Evolutionary conservation across 2,113 vertebrate species (phyloP), one percentile per base, ranked within the genome.

Genomic region (Brachyhypopomus gauderio): DNA sequence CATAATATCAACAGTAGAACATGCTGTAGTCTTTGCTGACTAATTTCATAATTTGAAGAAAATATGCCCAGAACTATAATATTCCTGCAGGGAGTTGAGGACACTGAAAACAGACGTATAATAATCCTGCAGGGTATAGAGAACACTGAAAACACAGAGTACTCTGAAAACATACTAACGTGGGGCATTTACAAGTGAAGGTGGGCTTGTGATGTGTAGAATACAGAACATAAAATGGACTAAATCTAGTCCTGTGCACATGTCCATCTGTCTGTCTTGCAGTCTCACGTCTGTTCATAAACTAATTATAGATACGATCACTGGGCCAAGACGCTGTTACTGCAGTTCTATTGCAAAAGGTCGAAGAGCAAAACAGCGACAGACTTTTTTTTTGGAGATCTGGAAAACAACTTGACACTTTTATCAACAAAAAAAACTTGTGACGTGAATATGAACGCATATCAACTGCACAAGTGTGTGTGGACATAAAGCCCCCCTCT

Each of bases 391-490:
- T 30, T 2, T 56, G 25, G 16, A 27, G 71, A 56, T 75, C 73
- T 23, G 56, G 73, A 38, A 30, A 62, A 77, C 59, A 63, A 64
- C 75, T 66, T 72, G 69, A 80, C 69, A 52, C 78, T 80, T 72
- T 80, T 12, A 59, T 56, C 52, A 34, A 58, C 19, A 17, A n/a
- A 59, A 27, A 27, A 17, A 17, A 34, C 19, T 5, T 27, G 23
- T 34, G 38, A 60, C 69, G 45, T 52, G 45, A 52, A 25, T 17
- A 63, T 22, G 67, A 72, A 27, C 27, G 45, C n/a, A 1, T 59
- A 36, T 66, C 12, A 80, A 38, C 75, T 38, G 20, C 30, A 36
- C 9, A 41, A 70, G 66, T 71, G 66, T 52, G 36, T 67, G 25
- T 72, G 58, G 22, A 45, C 45, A 45, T 66, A n/a, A 56, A 81